Base-by-base conservation (phyloP, 2,113 vertebrate genomes). In the Oryzias curvinotus region DNA sequence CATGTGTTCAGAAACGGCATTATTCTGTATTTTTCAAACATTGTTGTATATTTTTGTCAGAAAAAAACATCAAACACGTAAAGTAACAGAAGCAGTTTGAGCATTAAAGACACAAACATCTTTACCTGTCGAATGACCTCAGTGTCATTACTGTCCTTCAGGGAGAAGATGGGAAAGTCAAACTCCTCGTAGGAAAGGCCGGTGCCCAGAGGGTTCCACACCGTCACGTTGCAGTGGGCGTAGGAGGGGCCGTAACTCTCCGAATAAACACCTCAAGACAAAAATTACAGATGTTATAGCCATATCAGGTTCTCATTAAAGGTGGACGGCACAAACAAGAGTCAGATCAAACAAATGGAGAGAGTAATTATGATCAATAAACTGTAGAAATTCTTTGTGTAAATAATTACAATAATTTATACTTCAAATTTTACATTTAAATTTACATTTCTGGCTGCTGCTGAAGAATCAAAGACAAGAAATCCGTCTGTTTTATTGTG, bases 111-210 rank as follows among this genome's bases (percentile, higher is more conserved):
- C 18, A 45, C 4, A 18, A 5, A 19, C 10, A n/a, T 5, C 1
- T 69, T 71, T 89, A 98, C 97, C 95, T 98, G 91, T 12, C 93
- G 95, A 62, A 99, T 95, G 42, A 93, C 77, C 53, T 88, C 78
- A 0, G 94, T 96, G 84, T 98, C 93, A 0, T 94, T 94, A 87
- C 94, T 91, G 1, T 98, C 94, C 21, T 94, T 91, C 4, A 99
- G 87, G 1, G 95, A 94, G 81, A 99, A 98, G 61, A 99, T 92
- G 1, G 97, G 97, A 73, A 98, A 99, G 70, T 87, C 82, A 4
- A 94, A 99, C 50, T 96, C 94, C 83, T 98, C 94, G 0, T 96
- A 97, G 0, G 95, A 94, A 49, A 99, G 64, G 0, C 93, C 93
- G 0, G 66, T 92, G 0, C 96, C 96, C 21, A 89, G 14, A 0